These are phyloP conservation scores for Agrilus biguttatus DNA, from an alignment of 2,888 invertebrate genomes.

Conservation along the genomic window DNA sequence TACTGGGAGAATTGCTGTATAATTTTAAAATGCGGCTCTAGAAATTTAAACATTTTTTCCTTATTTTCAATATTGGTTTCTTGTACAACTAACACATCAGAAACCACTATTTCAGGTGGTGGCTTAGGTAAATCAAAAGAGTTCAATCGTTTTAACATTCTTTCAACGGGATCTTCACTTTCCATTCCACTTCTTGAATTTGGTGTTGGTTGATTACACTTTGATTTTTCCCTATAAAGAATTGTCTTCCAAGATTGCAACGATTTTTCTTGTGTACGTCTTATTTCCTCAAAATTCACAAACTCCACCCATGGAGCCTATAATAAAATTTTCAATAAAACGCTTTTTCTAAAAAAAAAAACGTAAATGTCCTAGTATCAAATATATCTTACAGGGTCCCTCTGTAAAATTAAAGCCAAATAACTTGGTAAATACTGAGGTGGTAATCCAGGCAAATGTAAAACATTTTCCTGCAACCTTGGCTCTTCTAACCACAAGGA, in stretches of 20 bases:
- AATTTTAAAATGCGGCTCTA: slow-evolving; percentile 27
- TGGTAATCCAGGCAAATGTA: slow-evolving; percentile 54
- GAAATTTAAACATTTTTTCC: slow-evolving; percentile 21
- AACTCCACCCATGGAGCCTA: slow-evolving; percentile 54
- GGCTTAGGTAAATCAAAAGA: slow-evolving; percentile 47
- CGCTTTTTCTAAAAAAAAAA: slow-evolving; percentile 1
- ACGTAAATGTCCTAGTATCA: neutral
- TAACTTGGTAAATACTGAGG: slow-evolving; percentile 56
- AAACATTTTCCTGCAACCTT: slow-evolving; percentile 48
- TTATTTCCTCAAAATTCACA: slow-evolving; percentile 41
- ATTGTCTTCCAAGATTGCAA: slow-evolving; percentile 40
- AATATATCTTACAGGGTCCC: slow-evolving; percentile 34
- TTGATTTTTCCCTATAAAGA: slow-evolving; percentile 33
- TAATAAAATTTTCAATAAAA: slow-evolving; percentile 4
- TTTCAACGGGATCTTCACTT: slow-evolving; percentile 34
- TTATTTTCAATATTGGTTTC: slow-evolving; percentile 18
- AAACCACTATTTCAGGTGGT: slow-evolving; percentile 38
- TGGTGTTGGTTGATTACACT: slow-evolving; percentile 23
- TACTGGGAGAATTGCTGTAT: slow-evolving; percentile 35
- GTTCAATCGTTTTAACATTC: slow-evolving; percentile 42
- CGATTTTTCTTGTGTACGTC: slow-evolving; percentile 36
- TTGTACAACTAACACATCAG: slow-evolving; percentile 27
- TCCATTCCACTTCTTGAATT: slow-evolving; percentile 23
- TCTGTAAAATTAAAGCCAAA: slow-evolving; percentile 45
- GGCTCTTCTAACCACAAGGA: slow-evolving; percentile 69